phyloP scores from a whole-genome alignment of 2,797 vertebrate genomes.

The Enteromius fasciolatus region DNA sequence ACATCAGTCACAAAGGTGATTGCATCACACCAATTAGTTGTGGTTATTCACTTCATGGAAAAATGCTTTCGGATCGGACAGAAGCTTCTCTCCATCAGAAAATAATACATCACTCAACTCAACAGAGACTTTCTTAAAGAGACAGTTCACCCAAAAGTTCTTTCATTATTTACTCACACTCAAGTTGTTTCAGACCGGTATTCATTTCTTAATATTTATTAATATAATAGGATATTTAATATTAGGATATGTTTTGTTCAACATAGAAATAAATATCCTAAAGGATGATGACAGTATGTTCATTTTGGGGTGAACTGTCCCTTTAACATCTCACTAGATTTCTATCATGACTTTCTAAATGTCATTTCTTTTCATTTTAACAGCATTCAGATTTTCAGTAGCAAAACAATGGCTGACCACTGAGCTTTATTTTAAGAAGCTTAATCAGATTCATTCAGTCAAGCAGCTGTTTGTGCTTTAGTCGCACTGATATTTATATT shows the following conservation, averaged over 20 bases:
- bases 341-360: background rate
- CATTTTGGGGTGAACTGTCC: background rate
- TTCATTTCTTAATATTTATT: background rate
- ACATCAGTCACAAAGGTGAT: background rate
- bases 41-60: background rate
- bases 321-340: background rate
- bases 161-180: background rate
- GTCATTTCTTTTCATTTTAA: background rate
- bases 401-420: background rate
- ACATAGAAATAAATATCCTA: too few species aligned
- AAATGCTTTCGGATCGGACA: too few species aligned
- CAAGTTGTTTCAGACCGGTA: background rate
- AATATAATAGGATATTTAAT: too few species aligned
- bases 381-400: background rate
- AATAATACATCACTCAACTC: too few species aligned
- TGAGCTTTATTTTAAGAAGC: background rate
- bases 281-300: background rate
- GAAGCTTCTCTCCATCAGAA: too few species aligned
- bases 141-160: background rate
- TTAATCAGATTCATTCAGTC: conserved; percentile 2
- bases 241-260: too few species aligned
- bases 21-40: background rate
- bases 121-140: background rate
- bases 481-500: background rate
- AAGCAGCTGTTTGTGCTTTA: background rate